Evolutionary conservation across 1,140 invertebrate genomes (phyloP), one percentile per base, ranked within the genome.

Genomic region (Ceratina australensis): DNA sequence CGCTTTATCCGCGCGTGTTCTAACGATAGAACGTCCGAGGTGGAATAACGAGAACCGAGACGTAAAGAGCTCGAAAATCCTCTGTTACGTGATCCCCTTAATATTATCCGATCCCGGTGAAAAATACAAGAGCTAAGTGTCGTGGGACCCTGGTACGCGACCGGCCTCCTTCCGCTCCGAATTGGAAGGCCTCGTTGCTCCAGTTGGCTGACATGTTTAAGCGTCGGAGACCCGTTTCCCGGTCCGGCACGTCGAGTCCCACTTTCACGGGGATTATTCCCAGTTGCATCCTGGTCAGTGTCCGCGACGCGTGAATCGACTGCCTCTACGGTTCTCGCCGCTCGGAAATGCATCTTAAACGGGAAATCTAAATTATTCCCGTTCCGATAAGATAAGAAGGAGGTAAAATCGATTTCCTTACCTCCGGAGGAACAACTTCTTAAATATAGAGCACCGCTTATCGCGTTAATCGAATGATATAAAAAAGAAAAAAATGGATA

Each of bases 241-340:
- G 64, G 33, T 42, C 47, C 20, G 3, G 7, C 56, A 52, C 28
- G 22, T 42, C 22, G 24, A 54, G 15, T n/a, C 28, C 20, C 47
- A 71, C 3, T 71, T 61, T 71, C 22, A 26, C 5, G 28, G 15
- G 33, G 47, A 76, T 76, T 71, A 76, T 60, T 76, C 54, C 72
- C 72, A 65, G 72, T 73, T 73, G 72, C 24, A 28, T 24, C 33
- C 64, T 47, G 28, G 50, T 18, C 59, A 42, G 49, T 16, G 20
- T 66, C 33, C n/a, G 12, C 10, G 56, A 15, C 56, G 26, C 42
- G 22, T 18, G n/a, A 54, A 26, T 71, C 28, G 28, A 33, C 42
- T 33, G n/a, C 4, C 8, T 20, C 8, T 18, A 22, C 56, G 15
- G 28, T 8, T 22, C 42, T 12, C 54, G 20, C 16, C 15, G 3